Evolutionary conservation across 30 jellyfish, hydroid and myxozoan species (phyloP).

Genomic region (Cassiopea xamachana): DNA sequence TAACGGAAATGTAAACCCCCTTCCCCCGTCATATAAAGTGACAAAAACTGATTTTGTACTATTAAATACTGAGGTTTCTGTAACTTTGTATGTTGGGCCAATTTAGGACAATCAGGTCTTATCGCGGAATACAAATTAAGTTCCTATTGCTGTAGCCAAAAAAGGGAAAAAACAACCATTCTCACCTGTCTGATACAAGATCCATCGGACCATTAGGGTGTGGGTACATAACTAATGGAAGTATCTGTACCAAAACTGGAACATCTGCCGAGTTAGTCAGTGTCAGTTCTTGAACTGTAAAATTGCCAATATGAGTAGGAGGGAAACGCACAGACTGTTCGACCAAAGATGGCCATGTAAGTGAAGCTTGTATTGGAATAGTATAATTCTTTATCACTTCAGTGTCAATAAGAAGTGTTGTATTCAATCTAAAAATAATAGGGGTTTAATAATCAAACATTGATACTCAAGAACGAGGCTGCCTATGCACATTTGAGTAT

Average conservation of each 20-base stretch:
- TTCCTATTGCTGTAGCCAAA: background rate
- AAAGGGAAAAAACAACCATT: background rate
- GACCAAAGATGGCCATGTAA: slow-evolving; percentile 96
- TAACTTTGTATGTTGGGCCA: too few species aligned
- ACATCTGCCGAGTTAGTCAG: slow-evolving; percentile 95
- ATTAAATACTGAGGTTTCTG: too few species aligned
- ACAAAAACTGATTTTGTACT: too few species aligned
- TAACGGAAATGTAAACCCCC: too few species aligned
- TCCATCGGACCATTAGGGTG: slow-evolving; percentile 99
- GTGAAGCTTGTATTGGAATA: slow-evolving; percentile 91
- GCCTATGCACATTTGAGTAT: background rate
- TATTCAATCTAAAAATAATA: slow-evolving; percentile 74
- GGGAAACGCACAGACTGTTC: slow-evolving; percentile 97
- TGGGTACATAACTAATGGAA: slow-evolving; percentile 89
- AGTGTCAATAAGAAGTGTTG: slow-evolving; percentile 80
- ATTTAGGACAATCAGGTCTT: too few species aligned
- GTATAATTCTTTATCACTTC: slow-evolving; percentile 83
- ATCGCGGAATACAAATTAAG: too few species aligned
- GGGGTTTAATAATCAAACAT: background rate
- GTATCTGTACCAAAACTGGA: slow-evolving; percentile 90
- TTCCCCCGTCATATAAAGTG: too few species aligned
- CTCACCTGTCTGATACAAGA: slow-evolving; percentile 91
- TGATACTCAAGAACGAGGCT: background rate
- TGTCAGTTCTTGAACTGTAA: slow-evolving; percentile 77
- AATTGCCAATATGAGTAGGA: slow-evolving; percentile 90